These are phyloP conservation scores for Dolichopus griseipennis DNA, from an alignment of 2,888 invertebrate genomes.

Conservation along the genomic window DNA sequence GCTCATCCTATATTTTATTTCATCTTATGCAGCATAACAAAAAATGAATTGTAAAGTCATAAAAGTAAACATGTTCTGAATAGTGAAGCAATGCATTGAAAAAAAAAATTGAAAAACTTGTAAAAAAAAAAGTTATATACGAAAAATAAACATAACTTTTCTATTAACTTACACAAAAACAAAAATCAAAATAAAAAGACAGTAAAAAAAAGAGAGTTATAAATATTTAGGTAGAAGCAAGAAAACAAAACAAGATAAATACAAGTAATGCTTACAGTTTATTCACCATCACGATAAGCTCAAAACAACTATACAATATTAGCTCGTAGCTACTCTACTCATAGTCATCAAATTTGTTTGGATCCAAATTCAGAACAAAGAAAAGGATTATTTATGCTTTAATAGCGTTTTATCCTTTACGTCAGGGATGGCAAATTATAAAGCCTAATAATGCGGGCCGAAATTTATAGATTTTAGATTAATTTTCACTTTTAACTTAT, in stretches of 20 bases:
- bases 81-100: background rate
- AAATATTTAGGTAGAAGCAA: background rate
- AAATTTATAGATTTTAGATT: too few species aligned
- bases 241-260: background rate
- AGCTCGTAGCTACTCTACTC: background rate
- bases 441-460: too few species aligned
- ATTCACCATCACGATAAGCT: slow-evolving; percentile 2
- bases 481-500: too few species aligned
- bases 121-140: background rate
- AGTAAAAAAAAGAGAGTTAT: background rate
- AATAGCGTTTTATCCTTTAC: too few species aligned
- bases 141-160: background rate
- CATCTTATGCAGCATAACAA: too few species aligned
- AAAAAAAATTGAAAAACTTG: background rate
- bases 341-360: too few species aligned
- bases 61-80: background rate
- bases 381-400: too few species aligned
- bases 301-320: too few species aligned
- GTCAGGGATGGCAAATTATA: too few species aligned
- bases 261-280: slow-evolving; percentile 1
- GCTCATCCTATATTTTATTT: background rate
- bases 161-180: background rate
- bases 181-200: background rate
- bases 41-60: background rate
- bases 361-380: too few species aligned